Evolutionary conservation across 2,113 vertebrate genomes (phyloP).

Genomic region (Cinclus mexicanus): DNA sequence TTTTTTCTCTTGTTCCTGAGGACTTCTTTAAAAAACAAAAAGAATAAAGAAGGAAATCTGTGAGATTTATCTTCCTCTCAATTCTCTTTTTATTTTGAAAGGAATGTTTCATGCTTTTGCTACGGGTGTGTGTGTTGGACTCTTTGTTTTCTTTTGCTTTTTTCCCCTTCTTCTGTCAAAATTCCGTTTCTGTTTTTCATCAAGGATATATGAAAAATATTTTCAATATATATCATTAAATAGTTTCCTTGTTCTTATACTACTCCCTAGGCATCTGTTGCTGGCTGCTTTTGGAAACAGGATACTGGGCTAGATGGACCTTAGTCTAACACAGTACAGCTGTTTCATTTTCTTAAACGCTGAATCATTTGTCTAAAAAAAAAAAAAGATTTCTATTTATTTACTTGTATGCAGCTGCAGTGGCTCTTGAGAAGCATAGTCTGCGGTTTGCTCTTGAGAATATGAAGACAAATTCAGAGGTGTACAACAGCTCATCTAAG

Average conservation of each 20-base stretch:
- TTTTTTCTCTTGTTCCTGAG: background rate
- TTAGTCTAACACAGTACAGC: conserved; percentile 44
- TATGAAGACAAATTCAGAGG: conserved; percentile 18
- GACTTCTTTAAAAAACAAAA: background rate
- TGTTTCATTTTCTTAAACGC: conserved; percentile 23
- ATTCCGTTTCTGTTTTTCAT: conserved; percentile 30
- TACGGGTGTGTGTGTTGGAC: background rate
- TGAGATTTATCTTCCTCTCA: background rate
- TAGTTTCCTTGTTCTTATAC: conserved; percentile 63
- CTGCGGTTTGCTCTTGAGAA: background rate
- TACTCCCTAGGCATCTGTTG: conserved; percentile 44
- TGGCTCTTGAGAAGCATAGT: background rate
- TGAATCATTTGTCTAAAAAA: conserved; percentile 31
- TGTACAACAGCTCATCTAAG: background rate
- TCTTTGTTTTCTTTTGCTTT: conserved; percentile 34
- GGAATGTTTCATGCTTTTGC: conserved; percentile 18
- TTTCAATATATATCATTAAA: conserved; percentile 56
- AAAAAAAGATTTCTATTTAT: conserved; percentile 3
- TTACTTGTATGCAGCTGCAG: background rate
- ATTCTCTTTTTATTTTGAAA: conserved; percentile 29
- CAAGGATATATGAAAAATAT: background rate
- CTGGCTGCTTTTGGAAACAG: conserved; percentile 55
- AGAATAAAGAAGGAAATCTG: background rate
- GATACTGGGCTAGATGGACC: conserved; percentile 30
- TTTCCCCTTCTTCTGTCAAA: background rate